Evolutionary conservation across 2,797 vertebrate species (phyloP), one percentile per base, ranked within the genome.

Genomic region (Pantherophis vulpinus): DNA sequence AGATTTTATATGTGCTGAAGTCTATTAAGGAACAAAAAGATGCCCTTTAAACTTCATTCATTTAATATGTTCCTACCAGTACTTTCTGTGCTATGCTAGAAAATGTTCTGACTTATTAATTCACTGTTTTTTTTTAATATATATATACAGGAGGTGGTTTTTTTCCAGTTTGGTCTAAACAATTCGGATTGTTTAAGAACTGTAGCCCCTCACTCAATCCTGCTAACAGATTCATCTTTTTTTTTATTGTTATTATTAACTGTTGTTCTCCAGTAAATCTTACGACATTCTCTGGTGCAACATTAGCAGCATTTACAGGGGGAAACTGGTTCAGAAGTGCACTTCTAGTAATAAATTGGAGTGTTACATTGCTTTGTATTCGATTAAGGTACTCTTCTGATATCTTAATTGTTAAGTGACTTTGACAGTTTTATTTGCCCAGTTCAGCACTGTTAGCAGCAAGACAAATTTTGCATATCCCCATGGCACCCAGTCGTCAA

Each of bases 361-460:
- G 92, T 91, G 61, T 8, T 86, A 87, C 27, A 25, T 87, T 95
- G 89, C 42, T 94, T 55, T 60, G 32, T 88, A 94, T 94, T 94
- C 29, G n/a, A 94, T 94, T 91, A 94, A 93, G 59, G 90, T 95
- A 12, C 51, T 91, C 79, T 93, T 96, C 92, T 94, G 13, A 47
- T 95, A 54, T 66, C n/a, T 95, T 95, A 94, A 95, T 88, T 96
- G 27, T 94, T 94, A 95, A 96, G 88, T 89, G 94, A 93, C 86
- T 94, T 92, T 87, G 91, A 94, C 91, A 94, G 29, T 93, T 96
- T 95, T 92, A 93, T 92, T 94, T 95, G 95, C 93, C 91, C 59
- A 86, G 86, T 94, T 96, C 90, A 90, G 83, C 47, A 61, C 23
- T 74, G 25, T 70, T 90, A 95, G 87, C 42, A 92, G 87, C 91